Conservation (phyloP, 2,797 vertebrate species). For the Eospalax fontanierii region DNA sequence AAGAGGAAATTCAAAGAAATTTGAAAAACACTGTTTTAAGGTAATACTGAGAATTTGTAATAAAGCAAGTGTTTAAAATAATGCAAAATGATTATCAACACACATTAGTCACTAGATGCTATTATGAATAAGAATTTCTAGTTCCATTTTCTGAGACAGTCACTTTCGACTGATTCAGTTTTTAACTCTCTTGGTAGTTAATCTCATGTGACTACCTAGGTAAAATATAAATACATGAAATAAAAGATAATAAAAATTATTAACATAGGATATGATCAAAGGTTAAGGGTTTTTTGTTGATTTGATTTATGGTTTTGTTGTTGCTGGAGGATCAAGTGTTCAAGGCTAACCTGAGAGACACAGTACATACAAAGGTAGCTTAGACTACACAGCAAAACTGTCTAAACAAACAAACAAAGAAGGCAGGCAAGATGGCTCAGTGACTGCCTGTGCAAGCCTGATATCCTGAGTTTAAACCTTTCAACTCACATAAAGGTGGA, state of each 20-base stretch:
- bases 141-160: background rate
- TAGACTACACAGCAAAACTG: background rate
- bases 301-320: too few species aligned
- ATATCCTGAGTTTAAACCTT: too few species aligned
- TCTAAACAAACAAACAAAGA: background rate
- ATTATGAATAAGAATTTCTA: background rate
- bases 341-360: background rate
- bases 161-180: constrained; percentile 23
- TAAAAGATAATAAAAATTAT: constrained; percentile 8
- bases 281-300: background rate
- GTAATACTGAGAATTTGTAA: constrained; percentile 3
- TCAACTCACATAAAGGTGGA: too few species aligned
- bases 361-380: background rate
- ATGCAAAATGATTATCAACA: background rate
- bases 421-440: background rate
- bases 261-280: background rate
- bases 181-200: constrained; percentile 23
- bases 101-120: background rate
- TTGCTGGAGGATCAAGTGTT: background rate
- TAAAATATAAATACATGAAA: background rate
- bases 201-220: background rate
- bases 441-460: background rate
- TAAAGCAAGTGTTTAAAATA: constrained; percentile 29
- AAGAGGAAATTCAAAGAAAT: constrained; percentile 50
- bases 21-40: constrained; percentile 26